phyloP scores from a whole-genome alignment of 2,113 vertebrate genomes.

The Zosterops borbonicus region DNA sequence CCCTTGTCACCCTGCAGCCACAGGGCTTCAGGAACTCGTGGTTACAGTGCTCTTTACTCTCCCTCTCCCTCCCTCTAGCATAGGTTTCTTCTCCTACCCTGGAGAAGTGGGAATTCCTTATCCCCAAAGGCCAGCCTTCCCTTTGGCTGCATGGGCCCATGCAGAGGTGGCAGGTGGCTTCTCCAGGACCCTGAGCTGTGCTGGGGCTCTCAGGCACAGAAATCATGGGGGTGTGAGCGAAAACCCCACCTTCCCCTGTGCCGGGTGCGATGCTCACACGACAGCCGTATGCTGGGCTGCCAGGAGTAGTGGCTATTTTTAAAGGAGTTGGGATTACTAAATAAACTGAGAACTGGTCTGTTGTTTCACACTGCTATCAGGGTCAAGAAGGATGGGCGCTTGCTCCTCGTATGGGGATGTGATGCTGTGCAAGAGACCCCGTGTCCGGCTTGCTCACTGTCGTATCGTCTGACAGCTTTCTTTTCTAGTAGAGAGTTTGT shows the following conservation, averaged over 20 bases:
- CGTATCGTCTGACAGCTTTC: background rate
- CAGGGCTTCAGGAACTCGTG: rapidly evolving
- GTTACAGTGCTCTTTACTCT: background rate
- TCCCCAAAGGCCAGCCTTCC: background rate
- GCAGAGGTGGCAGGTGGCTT: background rate
- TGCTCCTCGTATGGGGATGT: background rate
- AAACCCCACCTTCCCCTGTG: background rate
- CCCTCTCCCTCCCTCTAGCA: rapidly evolving
- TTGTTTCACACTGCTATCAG: background rate
- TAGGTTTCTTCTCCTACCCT: rapidly evolving
- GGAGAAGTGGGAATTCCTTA: background rate
- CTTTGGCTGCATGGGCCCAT: rapidly evolving
- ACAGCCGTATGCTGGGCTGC: background rate
- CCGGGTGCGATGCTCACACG: rapidly evolving
- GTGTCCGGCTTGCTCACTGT: background rate
- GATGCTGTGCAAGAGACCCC: background rate
- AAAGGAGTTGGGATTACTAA: background rate
- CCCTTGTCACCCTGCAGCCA: background rate
- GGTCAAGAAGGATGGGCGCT: background rate
- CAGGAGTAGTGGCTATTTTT: background rate
- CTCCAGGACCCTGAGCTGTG: background rate
- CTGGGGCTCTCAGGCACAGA: background rate
- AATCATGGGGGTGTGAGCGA: rapidly evolving
- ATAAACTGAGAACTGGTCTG: background rate
- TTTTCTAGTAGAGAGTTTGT: background rate